Conservation (phyloP, 2,113 vertebrate genomes). For the Scophthalmus maximus region DNA sequence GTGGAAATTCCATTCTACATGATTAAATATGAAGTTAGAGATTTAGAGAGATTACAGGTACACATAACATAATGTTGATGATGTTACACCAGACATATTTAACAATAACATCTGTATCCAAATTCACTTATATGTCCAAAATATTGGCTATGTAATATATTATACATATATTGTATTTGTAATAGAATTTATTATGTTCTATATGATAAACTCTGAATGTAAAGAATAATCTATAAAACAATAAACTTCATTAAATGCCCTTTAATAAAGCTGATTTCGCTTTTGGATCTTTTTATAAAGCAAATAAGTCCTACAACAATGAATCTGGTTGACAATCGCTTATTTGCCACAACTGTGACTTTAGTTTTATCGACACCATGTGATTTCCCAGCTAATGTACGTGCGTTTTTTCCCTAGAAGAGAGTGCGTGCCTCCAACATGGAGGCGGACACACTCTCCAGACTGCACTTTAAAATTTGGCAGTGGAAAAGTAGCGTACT, state of each 20-base stretch:
- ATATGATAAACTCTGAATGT: neutral
- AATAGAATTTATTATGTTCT: neutral
- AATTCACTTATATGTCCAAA: neutral
- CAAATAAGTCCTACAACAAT: conserved; percentile 20
- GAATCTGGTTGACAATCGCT: conserved; percentile 16
- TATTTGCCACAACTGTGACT: conserved; percentile 19
- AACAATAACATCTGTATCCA: no score
- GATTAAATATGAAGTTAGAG: neutral
- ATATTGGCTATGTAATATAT: no score
- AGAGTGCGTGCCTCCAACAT: conserved; percentile 47
- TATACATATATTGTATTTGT: neutral
- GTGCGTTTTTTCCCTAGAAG: conserved; percentile 50
- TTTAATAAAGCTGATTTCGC: neutral
- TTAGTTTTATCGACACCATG: conserved; percentile 47
- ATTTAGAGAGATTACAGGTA: conserved; percentile 6
- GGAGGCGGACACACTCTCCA: conserved; percentile 56
- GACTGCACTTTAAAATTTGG: conserved; percentile 69
- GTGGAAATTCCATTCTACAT: no score
- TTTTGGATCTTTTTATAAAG: neutral
- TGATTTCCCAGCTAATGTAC: conserved; percentile 60
- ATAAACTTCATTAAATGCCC: neutral
- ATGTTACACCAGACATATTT: no score
- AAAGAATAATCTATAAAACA: conserved; percentile 7
- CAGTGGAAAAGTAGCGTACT: conserved; percentile 62
- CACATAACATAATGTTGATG: no score